phyloP scores from a whole-genome alignment of 2,888 invertebrate species.

The Gastracanthus pulcherrimus region DNA sequence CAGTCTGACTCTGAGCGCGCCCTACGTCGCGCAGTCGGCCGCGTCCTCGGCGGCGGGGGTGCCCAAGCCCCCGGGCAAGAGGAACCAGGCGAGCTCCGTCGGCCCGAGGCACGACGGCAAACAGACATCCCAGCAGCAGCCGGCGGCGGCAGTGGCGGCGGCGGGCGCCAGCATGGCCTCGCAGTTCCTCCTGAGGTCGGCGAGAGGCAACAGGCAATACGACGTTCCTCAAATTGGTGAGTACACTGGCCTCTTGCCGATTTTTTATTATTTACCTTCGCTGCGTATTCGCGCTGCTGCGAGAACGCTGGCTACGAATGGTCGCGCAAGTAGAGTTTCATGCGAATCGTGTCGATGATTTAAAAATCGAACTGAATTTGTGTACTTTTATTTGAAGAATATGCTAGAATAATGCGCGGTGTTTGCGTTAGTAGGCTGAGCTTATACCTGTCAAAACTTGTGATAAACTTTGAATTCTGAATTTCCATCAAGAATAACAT shows the following conservation, averaged over 20 bases:
- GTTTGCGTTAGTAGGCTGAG: too few species aligned
- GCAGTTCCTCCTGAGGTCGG: constrained; percentile 88
- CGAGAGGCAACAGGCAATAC: constrained; percentile 81
- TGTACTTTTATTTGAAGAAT: too few species aligned
- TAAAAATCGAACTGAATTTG: too few species aligned
- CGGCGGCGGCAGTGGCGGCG: constrained; percentile 73
- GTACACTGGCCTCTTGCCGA: constrained; percentile 55
- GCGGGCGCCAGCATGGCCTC: constrained; percentile 81
- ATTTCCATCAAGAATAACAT: too few species aligned
- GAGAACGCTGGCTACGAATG: too few species aligned
- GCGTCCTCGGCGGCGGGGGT: background rate
- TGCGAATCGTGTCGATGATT: too few species aligned
- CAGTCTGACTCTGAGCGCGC: background rate
- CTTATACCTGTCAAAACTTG: too few species aligned
- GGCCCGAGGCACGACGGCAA: constrained; percentile 45
- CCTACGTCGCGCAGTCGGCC: background rate
- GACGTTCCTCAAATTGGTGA: constrained; percentile 93
- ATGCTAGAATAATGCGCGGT: too few species aligned
- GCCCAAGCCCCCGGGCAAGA: constrained; percentile 56
- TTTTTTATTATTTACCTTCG: background rate
- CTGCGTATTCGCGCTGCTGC: background rate
- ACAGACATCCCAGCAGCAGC: constrained; percentile 17
- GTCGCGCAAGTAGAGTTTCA: too few species aligned
- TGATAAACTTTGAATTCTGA: too few species aligned
- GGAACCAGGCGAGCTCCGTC: constrained; percentile 59